Conservation (phyloP, 2,888 invertebrate genomes). For the Danaus chrysippus region DNA sequence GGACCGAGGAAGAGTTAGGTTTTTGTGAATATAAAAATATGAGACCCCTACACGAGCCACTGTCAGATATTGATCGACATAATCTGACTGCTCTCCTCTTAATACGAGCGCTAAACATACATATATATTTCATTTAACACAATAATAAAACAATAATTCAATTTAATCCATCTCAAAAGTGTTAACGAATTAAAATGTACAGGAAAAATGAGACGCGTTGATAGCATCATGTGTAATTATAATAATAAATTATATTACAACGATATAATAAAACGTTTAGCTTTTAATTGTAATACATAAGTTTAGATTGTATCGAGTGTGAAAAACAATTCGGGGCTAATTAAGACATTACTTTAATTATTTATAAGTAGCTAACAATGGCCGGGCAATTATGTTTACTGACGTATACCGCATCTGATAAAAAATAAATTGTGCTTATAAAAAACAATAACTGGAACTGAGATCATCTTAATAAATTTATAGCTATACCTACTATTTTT, state of each 20-base stretch:
- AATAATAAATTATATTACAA: conserved; percentile 4
- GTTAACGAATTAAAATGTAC: too few relatives aligned
- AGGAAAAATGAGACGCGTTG: too few relatives aligned
- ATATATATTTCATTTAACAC: too few relatives aligned
- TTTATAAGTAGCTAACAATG: conserved; percentile 21
- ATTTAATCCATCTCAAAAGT: too few relatives aligned
- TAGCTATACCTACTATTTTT: too few relatives aligned
- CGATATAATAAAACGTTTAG: conserved; percentile 15
- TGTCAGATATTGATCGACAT: conserved; percentile 76
- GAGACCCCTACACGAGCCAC: conserved; percentile 77
- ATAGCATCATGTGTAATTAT: background rate
- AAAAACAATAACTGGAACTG: background rate
- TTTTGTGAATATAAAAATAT: conserved; percentile 77
- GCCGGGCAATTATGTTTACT: conserved; percentile 22
- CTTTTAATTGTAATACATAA: conserved; percentile 19
- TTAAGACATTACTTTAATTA: conserved; percentile 33
- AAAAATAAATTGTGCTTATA: conserved; percentile 9
- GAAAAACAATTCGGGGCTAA: conserved; percentile 35
- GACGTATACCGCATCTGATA: conserved; percentile 25
- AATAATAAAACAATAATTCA: too few relatives aligned
- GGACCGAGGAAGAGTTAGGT: conserved; percentile 71
- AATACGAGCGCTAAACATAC: conserved; percentile 44
- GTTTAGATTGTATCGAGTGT: conserved; percentile 37
- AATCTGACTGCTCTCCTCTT: conserved; percentile 71
- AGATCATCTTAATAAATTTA: too few relatives aligned